A percentile compares a stretch with the other conserved stretches of the same genome.
These are phyloP conservation scores for Dynastes tityus DNA, from an alignment of 2,888 invertebrate genomes.

Conservation along the genomic window DNA sequence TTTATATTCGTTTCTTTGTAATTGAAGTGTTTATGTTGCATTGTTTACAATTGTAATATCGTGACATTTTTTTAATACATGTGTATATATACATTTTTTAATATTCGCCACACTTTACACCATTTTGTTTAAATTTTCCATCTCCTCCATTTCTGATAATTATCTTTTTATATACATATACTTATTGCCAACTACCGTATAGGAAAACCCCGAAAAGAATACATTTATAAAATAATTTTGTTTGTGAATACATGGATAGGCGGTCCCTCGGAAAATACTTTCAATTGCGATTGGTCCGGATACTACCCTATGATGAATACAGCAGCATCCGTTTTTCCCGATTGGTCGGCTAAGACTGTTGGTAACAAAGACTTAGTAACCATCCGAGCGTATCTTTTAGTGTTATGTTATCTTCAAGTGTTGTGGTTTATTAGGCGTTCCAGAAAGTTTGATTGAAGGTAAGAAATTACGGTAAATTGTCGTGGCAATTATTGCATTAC, in stretches of 20 bases:
- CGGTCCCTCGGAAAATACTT: slow-evolving; percentile 44
- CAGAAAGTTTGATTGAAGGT: slow-evolving; percentile 11
- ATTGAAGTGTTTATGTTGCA: too few relatives aligned
- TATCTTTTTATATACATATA: neutral
- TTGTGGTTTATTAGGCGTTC: slow-evolving; percentile 49
- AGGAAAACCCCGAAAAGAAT: neutral
- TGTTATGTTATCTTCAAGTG: slow-evolving; percentile 59
- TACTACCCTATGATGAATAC: slow-evolving; percentile 48
- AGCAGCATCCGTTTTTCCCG: slow-evolving; percentile 48
- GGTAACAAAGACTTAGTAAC: slow-evolving; percentile 56
- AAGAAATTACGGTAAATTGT: neutral
- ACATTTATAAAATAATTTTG: slow-evolving; percentile 24
- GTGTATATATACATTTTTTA: too few relatives aligned
- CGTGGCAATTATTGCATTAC: too few relatives aligned
- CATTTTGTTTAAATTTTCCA: too few relatives aligned
- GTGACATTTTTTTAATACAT: too few relatives aligned
- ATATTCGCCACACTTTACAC: too few relatives aligned
- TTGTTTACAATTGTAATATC: too few relatives aligned
- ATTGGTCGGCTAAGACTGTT: slow-evolving; percentile 54
- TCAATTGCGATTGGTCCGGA: slow-evolving; percentile 39
- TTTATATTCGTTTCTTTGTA: too few relatives aligned
- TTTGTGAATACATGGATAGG: slow-evolving; percentile 48
- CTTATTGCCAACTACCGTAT: neutral
- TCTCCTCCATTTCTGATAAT: neutral
- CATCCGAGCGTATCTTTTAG: slow-evolving; percentile 58